Percentiles rank a stretch among this genome's conserved stretches.
phyloP scores from a whole-genome alignment of 2,888 invertebrate species.

The Drosophila nigricruria region DNA sequence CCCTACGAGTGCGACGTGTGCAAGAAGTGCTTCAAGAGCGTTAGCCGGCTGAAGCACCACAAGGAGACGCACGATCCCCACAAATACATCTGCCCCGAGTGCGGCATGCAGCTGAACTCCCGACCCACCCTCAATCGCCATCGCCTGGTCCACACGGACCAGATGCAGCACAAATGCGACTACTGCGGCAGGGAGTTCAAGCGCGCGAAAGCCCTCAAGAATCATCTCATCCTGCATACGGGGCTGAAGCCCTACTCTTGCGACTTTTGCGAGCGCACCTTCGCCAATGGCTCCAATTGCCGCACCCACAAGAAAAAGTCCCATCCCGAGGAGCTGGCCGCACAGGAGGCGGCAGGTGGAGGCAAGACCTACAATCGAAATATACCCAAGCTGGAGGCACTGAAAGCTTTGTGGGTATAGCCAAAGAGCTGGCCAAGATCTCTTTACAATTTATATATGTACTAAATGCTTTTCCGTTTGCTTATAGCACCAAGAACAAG shows the following conservation, averaged over 20 bases:
- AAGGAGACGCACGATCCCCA: conserved; percentile 83
- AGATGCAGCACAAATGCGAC: conserved; percentile 84
- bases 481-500: conserved; percentile 76
- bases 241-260: conserved; percentile 85
- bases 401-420: conserved; percentile 83
- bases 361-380: conserved; percentile 81
- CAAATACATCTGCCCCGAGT: conserved; percentile 82
- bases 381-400: conserved; percentile 84
- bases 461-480: no score
- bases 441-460: not conserved
- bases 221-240: conserved; percentile 84
- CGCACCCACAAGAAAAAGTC: conserved; percentile 85
- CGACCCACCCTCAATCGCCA: conserved; percentile 82
- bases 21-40: conserved; percentile 84
- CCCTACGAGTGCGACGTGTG: conserved; percentile 86
- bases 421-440: not conserved
- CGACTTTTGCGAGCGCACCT: conserved; percentile 85
- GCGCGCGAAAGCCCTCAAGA: conserved; percentile 84
- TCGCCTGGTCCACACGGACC: conserved; percentile 83
- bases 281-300: conserved; percentile 85
- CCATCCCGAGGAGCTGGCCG: conserved; percentile 84
- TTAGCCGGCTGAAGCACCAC: conserved; percentile 79
- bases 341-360: conserved; percentile 84
- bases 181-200: conserved; percentile 84
- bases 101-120: conserved; percentile 82